These are phyloP conservation scores for Zaprionus kolodkinae DNA, from an alignment of 1,140 invertebrate genomes.

Conservation along the genomic window DNA sequence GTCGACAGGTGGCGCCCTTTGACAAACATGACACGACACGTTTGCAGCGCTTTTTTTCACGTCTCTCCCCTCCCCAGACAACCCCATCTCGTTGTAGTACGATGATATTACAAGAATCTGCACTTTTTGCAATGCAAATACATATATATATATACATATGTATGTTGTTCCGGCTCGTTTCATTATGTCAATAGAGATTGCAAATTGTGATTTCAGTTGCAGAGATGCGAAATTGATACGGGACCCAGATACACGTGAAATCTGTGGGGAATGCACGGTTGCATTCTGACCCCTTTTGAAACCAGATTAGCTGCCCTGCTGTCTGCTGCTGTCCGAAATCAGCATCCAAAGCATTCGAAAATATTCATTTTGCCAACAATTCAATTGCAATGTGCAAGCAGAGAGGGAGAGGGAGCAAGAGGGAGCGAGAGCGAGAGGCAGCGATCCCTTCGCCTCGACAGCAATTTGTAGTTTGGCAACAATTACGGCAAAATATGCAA, in stretches of 20 bases:
- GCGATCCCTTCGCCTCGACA: constrained; percentile 17
- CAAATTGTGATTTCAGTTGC: constrained; percentile 25
- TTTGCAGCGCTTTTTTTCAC: constrained; percentile 10
- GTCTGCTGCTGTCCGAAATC: constrained; percentile 1
- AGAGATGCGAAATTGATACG: neutral
- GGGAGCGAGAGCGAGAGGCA: neutral
- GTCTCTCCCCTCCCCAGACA: neutral
- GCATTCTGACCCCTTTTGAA: constrained; percentile 10
- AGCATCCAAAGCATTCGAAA: constrained; percentile 18
- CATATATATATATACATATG: neutral
- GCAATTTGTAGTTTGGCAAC: constrained; percentile 53
- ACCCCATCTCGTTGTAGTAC: neutral
- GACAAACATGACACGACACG: constrained; percentile 54
- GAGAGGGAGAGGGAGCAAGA: neutral
- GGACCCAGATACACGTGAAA: constrained; percentile 6
- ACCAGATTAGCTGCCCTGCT: constrained; percentile 16
- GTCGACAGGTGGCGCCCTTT: constrained; percentile 48
- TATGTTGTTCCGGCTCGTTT: constrained; percentile 32
- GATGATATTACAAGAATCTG: constrained; percentile 1
- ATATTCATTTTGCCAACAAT: constrained; percentile 37
- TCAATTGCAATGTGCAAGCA: constrained; percentile 41
- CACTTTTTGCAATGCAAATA: constrained; percentile 8
- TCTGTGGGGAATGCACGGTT: constrained; percentile 1
- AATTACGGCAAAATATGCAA: constrained; percentile 56
- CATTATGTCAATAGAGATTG: constrained; percentile 47